phyloP scores from a whole-genome alignment of 2,797 vertebrate genomes.

The Natrix natrix region DNA sequence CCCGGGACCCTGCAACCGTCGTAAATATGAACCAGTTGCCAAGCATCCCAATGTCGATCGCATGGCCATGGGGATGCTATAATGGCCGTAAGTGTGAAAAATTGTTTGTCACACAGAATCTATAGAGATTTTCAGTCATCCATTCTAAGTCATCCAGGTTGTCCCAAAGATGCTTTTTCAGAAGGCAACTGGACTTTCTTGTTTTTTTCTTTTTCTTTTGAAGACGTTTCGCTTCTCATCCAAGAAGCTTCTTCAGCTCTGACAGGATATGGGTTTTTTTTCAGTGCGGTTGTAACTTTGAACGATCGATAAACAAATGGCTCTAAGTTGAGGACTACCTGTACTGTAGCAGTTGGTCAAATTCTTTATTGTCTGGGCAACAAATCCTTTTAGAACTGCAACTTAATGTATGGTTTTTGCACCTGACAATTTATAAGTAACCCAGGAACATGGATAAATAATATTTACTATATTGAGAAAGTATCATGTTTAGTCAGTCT shows the following conservation, averaged over 20 bases:
- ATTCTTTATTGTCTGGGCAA: neutral
- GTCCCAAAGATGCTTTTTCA: too few species aligned
- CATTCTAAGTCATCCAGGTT: too few species aligned
- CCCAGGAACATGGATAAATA: neutral
- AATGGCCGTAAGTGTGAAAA: neutral
- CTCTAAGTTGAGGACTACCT: too few species aligned
- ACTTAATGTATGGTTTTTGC: neutral
- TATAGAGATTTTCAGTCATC: too few species aligned
- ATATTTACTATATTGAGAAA: neutral
- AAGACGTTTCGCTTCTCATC: too few species aligned
- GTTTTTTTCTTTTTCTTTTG: too few species aligned
- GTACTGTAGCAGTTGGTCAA: neutral
- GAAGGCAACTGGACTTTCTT: too few species aligned
- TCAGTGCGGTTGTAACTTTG: neutral
- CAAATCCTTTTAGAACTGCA: neutral
- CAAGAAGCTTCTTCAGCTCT: too few species aligned
- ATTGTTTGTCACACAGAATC: neutral
- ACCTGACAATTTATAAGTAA: neutral
- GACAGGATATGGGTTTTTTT: neutral
- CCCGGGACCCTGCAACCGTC: accelerated
- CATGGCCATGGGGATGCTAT: neutral
- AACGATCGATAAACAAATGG: neutral
- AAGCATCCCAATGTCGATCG: neutral
- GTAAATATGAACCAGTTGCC: neutral
- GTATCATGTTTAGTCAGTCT: neutral